Conservation (phyloP, 1,140 invertebrate genomes). For the Drosophila insularis region DNA sequence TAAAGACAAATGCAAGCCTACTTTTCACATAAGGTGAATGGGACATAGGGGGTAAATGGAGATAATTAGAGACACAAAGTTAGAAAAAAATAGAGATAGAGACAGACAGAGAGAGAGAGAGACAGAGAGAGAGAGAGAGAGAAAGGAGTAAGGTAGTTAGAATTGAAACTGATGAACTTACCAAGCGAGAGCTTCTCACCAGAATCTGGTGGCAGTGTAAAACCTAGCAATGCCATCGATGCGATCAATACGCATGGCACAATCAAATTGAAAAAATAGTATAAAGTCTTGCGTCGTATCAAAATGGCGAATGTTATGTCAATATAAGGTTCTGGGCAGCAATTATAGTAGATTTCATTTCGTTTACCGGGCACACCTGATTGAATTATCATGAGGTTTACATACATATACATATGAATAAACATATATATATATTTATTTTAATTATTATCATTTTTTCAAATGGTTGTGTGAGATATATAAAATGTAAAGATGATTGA, state of each 20-base stretch:
- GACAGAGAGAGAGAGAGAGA: constrained; percentile 25
- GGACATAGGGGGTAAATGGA: too few species aligned
- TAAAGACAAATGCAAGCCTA: neutral
- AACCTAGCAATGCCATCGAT: constrained; percentile 98
- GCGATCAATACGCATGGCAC: constrained; percentile 99
- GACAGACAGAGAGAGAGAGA: constrained; percentile 19
- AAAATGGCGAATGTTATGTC: constrained; percentile 99
- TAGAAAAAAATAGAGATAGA: constrained; percentile 7
- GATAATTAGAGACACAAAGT: neutral
- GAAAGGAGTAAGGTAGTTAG: constrained; percentile 15
- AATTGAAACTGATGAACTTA: constrained; percentile 82
- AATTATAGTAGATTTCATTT: constrained; percentile 96
- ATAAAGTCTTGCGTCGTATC: constrained; percentile 98
- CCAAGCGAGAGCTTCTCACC: constrained; percentile 99
- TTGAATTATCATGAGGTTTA: neutral
- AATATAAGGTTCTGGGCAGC: constrained; percentile 97
- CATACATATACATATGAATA: neutral
- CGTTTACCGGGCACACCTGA: constrained; percentile 95
- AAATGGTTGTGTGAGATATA: constrained; percentile 6
- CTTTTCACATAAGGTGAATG: neutral
- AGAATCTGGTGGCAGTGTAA: constrained; percentile 98
- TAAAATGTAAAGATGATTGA: neutral
- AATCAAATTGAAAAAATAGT: constrained; percentile 99
- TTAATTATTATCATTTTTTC: neutral
- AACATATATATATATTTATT: constrained; percentile 10